phyloP scores from a whole-genome alignment of 2,888 invertebrate genomes.

The Tholera decimalis region DNA sequence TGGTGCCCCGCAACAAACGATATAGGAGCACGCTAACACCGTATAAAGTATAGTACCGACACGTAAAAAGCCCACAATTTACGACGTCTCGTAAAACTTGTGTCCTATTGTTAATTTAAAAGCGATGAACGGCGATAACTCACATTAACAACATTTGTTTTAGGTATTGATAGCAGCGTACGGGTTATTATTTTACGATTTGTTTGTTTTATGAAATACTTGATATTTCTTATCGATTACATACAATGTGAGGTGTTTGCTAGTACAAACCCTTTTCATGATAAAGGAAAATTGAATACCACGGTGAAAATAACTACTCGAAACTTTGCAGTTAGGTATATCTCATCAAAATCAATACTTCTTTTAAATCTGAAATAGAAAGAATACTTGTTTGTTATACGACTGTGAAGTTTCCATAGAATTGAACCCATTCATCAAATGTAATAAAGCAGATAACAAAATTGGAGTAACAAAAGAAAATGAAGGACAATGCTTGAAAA shows the following conservation, averaged over 20 bases:
- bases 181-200: conserved; percentile 65
- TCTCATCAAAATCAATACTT: not conserved
- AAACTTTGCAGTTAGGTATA: not conserved
- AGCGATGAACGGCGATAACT: conserved; percentile 80
- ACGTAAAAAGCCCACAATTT: conserved; percentile 84
- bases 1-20: conserved; percentile 86
- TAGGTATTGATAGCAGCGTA: conserved; percentile 66
- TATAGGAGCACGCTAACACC: conserved; percentile 83
- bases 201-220: conserved; percentile 59
- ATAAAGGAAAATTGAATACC: conserved; percentile 42
- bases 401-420: conserved; percentile 23
- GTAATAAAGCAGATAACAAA: conserved; percentile 43
- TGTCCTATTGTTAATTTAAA: conserved; percentile 84
- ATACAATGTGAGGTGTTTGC: conserved; percentile 39
- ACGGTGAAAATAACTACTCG: conserved; percentile 10
- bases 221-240: conserved; percentile 59
- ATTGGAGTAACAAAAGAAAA: conserved; percentile 49
- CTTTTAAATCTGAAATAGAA: conserved; percentile 9
- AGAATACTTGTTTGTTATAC: conserved; percentile 16
- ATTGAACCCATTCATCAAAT: conserved; percentile 36
- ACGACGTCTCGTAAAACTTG: conserved; percentile 82
- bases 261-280: conserved; percentile 26
- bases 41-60: conserved; percentile 66
- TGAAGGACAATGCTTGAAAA: conserved; percentile 47
- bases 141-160: conserved; percentile 75